phyloP scores from a whole-genome alignment of 2,888 invertebrate species.

The Mylabris sibirica region DNA sequence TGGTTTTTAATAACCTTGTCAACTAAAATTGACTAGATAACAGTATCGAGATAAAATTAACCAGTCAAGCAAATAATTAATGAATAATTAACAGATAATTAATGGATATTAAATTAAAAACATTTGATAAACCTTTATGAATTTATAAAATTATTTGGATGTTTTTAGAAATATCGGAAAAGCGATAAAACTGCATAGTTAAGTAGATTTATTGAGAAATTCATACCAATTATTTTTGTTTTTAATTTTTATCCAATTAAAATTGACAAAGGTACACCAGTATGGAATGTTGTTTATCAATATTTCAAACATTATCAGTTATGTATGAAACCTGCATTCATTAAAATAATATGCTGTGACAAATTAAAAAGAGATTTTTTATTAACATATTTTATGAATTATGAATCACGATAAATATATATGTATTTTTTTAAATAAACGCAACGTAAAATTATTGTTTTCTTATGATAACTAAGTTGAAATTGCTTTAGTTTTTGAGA shows the following conservation, averaged over 20 bases:
- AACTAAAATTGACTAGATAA: not conserved
- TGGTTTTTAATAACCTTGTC: not conserved
- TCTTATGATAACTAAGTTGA: not conserved
- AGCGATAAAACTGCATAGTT: constrained; percentile 1
- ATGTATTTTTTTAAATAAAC: not conserved
- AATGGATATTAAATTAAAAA: not conserved
- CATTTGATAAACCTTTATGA: not conserved
- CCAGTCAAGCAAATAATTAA: not conserved
- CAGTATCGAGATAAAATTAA: not conserved
- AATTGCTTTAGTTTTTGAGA: not conserved
- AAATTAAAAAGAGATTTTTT: constrained; percentile 4
- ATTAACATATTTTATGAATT: not conserved
- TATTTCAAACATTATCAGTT: constrained; percentile 12
- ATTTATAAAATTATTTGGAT: not conserved
- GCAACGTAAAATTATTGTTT: constrained; percentile 3
- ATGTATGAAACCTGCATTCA: constrained; percentile 9
- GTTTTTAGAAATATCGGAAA: not conserved
- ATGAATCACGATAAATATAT: not conserved
- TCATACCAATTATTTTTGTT: constrained; percentile 10
- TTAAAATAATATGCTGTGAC: constrained; percentile 10
- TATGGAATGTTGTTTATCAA: constrained; percentile 11
- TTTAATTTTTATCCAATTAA: constrained; percentile 10
- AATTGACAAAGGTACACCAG: constrained; percentile 8
- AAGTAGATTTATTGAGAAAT: constrained; percentile 2
- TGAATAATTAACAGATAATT: not conserved